Evolutionary conservation across 1,140 invertebrate species (phyloP).

Genomic region (Callitettix versicolor): DNA sequence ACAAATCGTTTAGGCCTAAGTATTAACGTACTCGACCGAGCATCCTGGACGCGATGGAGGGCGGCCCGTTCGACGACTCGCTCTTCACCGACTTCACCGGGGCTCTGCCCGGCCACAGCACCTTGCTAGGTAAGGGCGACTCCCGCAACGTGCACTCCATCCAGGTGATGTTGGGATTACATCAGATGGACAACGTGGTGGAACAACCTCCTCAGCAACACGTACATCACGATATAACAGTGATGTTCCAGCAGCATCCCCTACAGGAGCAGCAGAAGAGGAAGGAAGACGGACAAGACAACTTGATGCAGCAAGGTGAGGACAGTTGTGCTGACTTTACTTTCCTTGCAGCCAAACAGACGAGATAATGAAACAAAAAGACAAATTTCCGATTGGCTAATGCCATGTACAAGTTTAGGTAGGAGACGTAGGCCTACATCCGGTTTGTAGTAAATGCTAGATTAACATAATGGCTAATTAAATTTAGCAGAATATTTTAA

Average conservation of each 20-base stretch:
- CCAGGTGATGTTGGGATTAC: slow-evolving; percentile 35
- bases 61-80: slow-evolving; percentile 60
- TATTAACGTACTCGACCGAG: no score
- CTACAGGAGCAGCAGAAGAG: slow-evolving; percentile 33
- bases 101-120: slow-evolving; percentile 30
- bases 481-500: no score
- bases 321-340: no score
- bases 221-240: slow-evolving; percentile 35
- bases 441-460: no score
- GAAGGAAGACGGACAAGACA: slow-evolving; percentile 40
- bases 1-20: no score
- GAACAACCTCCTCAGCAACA: slow-evolving; percentile 34
- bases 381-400: no score
- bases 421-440: no score
- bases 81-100: slow-evolving; percentile 61
- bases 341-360: no score
- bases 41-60: slow-evolving; percentile 48
- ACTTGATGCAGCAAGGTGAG: slow-evolving; percentile 34
- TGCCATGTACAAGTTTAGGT: no score
- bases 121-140: slow-evolving; percentile 32
- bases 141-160: slow-evolving; percentile 45
- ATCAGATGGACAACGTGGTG: slow-evolving; percentile 34
- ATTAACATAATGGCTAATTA: no score
- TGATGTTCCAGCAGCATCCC: slow-evolving; percentile 38
- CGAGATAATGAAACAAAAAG: no score